Conservation (phyloP, 2,888 invertebrate species). For the Polydrusus tereticollis region DNA sequence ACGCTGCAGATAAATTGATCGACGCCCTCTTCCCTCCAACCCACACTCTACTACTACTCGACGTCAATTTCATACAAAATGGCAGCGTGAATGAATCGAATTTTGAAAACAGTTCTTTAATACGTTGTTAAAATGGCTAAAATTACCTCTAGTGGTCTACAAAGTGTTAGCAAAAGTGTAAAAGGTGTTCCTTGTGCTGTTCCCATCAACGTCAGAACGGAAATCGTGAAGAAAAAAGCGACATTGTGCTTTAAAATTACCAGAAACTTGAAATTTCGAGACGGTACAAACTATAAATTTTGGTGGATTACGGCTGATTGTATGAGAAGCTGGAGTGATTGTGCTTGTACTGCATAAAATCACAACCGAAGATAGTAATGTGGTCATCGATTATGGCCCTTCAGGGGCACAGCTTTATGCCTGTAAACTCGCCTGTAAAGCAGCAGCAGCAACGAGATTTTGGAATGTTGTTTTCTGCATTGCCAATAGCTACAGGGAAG, state of each 20-base stretch:
- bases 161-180: conserved; percentile 11
- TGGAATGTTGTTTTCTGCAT: conserved; percentile 19
- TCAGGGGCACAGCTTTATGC: conserved; percentile 5
- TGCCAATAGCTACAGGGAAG: conserved; percentile 44
- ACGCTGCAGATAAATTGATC: not conserved
- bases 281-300: conserved; percentile 22
- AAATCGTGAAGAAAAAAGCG: conserved; percentile 36
- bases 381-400: conserved; percentile 27
- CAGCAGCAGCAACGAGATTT: conserved; percentile 47
- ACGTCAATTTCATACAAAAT: conserved; percentile 34
- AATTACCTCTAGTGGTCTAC: conserved; percentile 16
- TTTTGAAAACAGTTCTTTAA: conserved; percentile 22
- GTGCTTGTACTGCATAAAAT: conserved; percentile 31
- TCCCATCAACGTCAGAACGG: conserved; percentile 8
- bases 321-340: conserved; percentile 10
- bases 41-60: too few species aligned
- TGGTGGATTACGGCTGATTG: conserved; percentile 24
- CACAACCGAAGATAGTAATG: conserved; percentile 16
- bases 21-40: not conserved
- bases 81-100: conserved; percentile 31
- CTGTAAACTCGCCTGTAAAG: too few species aligned
- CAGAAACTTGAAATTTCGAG: not conserved
- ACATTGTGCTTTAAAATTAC: conserved; percentile 13
- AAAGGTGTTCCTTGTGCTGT: conserved; percentile 33
- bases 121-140: conserved; percentile 40